These are phyloP conservation scores for Acanthococcus lagerstroemiae DNA, from an alignment of 2,888 invertebrate species.

Conservation along the genomic window DNA sequence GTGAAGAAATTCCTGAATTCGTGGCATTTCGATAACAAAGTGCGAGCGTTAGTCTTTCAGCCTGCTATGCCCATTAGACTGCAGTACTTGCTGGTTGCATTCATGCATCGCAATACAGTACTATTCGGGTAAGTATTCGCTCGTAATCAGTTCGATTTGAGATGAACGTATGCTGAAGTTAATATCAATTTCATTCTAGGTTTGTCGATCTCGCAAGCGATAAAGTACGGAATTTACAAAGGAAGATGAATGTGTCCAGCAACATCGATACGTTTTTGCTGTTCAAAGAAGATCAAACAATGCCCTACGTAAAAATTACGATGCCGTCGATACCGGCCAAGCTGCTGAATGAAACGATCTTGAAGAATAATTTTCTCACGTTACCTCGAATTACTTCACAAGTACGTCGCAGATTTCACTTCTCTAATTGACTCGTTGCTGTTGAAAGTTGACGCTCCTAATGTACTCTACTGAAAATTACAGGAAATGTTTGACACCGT, in stretches of 20 bases:
- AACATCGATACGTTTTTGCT: conserved; percentile 71
- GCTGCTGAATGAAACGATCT: conserved; percentile 77
- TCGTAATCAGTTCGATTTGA: conserved; percentile 38
- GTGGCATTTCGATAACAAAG: conserved; percentile 77
- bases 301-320: conserved; percentile 74
- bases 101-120: conserved; percentile 71
- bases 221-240: neutral
- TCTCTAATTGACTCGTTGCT: neutral
- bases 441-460: neutral
- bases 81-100: conserved; percentile 79
- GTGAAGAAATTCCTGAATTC: conserved; percentile 64
- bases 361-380: conserved; percentile 76
- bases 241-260: conserved; percentile 51
- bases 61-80: conserved; percentile 64
- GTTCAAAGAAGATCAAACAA: conserved; percentile 74
- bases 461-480: conserved; percentile 42
- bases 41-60: conserved; percentile 80
- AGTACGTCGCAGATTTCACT: too few species aligned
- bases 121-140: conserved; percentile 61
- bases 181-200: conserved; percentile 23
- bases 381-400: conserved; percentile 88
- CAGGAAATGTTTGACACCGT: conserved; percentile 60
- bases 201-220: conserved; percentile 25
- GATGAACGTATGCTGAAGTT: neutral
- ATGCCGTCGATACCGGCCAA: conserved; percentile 83